Evolutionary conservation across 2,797 vertebrate species (phyloP), one percentile per base, ranked within the genome.

Genomic region (Hemibagrus guttatus): DNA sequence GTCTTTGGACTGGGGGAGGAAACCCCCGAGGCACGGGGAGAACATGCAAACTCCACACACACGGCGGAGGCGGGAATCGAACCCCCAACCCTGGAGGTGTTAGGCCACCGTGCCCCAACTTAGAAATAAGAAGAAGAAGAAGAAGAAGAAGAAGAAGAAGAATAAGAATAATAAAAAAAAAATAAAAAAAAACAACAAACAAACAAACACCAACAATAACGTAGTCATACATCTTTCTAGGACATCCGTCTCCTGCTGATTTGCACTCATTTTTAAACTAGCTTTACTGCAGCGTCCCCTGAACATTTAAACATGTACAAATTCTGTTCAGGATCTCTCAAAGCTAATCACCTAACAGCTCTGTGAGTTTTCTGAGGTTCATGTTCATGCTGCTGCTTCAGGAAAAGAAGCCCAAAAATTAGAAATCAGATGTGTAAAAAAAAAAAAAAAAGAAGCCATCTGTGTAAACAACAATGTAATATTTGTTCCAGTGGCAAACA

Each of bases 401-500:
- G 54, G 49, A 54, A 58, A 58, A 56, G n/a, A 49, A 35, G 52
- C n/a, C n/a, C 19, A 19, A 12, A 78, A 58, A 58, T 58, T 2
- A 35, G 13, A 35, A 56, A 56, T 35, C 5, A 8, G 7, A 7
- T 8, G 46, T 9, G 6, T 6, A 9, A 46, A 49, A 49, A 6
- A 49, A 49, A 49, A 6, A n/a, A 75, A 31, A 54, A 11, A 76
- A 54, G 17, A 19, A 3, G n/a, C 17, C n/a, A 76, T 76, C 52
- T 56, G 74, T 56, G 17, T 56, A 78, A 78, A 54, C 28, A 78
- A 3, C 11, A 17, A 58, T 35, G 54, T 12, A 58, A 78, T 35
- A 56, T 78, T 56, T 78, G 75, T 17, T 78, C 75, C n/a, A 56
- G 35, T 23, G 35, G 52, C 52, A 78, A 78, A 58, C 74, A 56